Evolutionary conservation across 2,797 vertebrate genomes (phyloP).

Genomic region (Discoglossus pictus): DNA sequence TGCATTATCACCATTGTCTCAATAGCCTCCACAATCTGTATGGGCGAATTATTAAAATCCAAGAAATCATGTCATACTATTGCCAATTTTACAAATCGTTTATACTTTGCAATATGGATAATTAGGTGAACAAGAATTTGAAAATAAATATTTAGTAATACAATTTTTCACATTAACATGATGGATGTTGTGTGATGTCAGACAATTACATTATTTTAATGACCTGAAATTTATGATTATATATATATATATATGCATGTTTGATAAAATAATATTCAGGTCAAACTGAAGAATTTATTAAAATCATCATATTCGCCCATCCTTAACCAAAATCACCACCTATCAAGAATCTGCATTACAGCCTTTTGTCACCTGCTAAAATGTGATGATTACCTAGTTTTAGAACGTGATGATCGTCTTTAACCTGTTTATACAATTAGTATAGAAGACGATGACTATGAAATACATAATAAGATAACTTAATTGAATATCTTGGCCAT

Average conservation of each 20-base stretch:
- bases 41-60: not conserved
- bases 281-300: not conserved
- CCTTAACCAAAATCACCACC: not conserved
- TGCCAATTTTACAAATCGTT: not conserved
- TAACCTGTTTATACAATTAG: too few species aligned
- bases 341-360: not conserved
- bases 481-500: too few species aligned
- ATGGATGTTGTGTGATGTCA: not conserved
- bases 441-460: too few species aligned
- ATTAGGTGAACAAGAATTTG: too few species aligned
- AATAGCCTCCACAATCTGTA: constrained; percentile 26
- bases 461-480: too few species aligned
- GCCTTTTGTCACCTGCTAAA: not conserved
- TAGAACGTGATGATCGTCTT: too few species aligned
- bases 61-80: not conserved
- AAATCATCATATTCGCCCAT: constrained; percentile 29
- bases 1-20: constrained; percentile 25
- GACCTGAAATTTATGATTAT: not conserved
- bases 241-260: not conserved
- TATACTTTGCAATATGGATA: too few species aligned
- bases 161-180: too few species aligned
- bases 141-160: too few species aligned
- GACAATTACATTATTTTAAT: not conserved
- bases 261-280: constrained; percentile 18
- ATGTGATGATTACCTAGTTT: too few species aligned